Evolutionary conservation across 2,797 vertebrate species (phyloP).

Genomic region (Psittacula echo): DNA sequence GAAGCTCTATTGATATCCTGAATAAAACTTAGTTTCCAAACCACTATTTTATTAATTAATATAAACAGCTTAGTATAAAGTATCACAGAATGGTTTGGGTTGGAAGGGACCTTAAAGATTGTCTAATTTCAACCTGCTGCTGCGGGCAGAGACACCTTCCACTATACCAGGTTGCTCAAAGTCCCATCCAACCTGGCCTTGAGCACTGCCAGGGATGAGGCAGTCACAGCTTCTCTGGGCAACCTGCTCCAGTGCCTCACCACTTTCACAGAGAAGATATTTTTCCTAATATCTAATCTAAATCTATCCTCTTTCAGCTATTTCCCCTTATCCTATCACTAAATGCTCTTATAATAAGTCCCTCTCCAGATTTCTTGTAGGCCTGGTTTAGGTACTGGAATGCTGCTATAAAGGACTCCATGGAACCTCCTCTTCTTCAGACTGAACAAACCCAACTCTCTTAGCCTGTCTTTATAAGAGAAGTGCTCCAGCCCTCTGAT

Average conservation of each 20-base stretch:
- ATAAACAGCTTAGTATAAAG: background rate
- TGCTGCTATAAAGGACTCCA: background rate
- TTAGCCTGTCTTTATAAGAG: background rate
- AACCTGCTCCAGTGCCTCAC: background rate
- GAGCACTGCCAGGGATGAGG: background rate
- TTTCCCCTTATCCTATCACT: background rate
- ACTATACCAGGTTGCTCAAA: background rate
- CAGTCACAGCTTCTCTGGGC: background rate
- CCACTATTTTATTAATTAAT: background rate
- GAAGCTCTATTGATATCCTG: background rate
- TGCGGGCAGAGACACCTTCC: background rate
- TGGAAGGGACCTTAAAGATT: background rate
- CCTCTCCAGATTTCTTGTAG: background rate
- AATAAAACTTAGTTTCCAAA: background rate
- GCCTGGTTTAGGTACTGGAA: background rate
- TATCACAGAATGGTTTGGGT: background rate
- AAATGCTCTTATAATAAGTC: background rate
- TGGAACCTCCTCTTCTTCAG: background rate
- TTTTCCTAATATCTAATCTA: background rate
- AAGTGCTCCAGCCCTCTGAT: background rate
- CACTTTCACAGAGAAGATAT: background rate
- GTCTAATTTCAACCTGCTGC: background rate
- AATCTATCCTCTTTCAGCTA: background rate
- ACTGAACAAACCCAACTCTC: background rate
- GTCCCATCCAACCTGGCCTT: background rate